Base-by-base conservation (phyloP, 2,113 vertebrate genomes). In the Chrysochloris asiatica region DNA sequence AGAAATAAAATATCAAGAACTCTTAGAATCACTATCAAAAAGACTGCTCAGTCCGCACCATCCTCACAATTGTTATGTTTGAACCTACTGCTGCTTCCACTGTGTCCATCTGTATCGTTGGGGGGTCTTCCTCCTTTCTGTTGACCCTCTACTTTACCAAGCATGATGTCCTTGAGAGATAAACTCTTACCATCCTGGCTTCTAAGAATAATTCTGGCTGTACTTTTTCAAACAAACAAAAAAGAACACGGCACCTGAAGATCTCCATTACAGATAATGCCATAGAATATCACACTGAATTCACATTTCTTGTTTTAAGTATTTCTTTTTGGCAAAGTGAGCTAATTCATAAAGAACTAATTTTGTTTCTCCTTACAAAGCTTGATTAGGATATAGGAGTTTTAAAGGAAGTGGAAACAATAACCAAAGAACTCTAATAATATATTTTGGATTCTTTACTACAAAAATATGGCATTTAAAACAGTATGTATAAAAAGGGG, bases 331-430 rank as follows among this genome's bases (percentile, higher is more conserved):
- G 69, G 9, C 36, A 78, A 33, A 24, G 43, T 21, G 85, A 83
- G 30, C 3, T n/a, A 30, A 75, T n/a, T 85, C 28, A 76, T 38
- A 85, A 67, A 54, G 88, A 81, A 9, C 59, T 36, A 26, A 86
- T 82, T 78, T 56, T 86, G 6, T 89, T 84, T 84, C 69, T 91
- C 47, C 41, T 45, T 91, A 41, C 26, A 45, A 47, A 91, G 26
- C 38, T 45, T 30, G 45, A 73, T 78, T 93, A 59, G 17, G 45
- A 50, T 19, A 7, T 22, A 63, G 54, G 36, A 67, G 28, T 78
- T 87, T 93, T 93, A 56, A 83, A 88, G 45, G 33, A 75, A 79
- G 16, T 80, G 17, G 50, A 10, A 93, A 17, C 78, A 77, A 56
- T 3, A 56, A 7, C 22, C 52, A 78, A 65, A 71, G 10, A 36